Evolutionary conservation across 2,888 invertebrate genomes (phyloP).

Genomic region (Ariolimax columbianus): DNA sequence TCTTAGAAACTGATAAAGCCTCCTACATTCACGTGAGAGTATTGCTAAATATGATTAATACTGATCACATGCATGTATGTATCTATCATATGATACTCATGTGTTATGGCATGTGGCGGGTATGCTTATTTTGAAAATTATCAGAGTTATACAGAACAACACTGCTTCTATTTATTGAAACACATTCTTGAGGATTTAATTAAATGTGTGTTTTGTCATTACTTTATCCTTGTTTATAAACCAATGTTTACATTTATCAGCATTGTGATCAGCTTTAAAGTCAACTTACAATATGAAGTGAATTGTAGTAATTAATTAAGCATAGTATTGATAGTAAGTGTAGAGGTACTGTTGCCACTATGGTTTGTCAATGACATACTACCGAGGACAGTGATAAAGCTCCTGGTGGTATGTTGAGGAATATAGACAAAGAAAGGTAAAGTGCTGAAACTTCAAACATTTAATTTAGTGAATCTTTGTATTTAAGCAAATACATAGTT

Average conservation of each 20-base stretch:
- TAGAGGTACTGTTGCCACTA: neutral
- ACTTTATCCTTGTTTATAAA: neutral
- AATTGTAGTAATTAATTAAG: neutral
- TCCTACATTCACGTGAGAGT: slow-evolving; percentile 12
- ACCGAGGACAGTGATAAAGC: neutral
- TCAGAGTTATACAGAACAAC: neutral
- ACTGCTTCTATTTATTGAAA: neutral
- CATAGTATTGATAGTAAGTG: neutral
- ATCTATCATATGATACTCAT: slow-evolving; percentile 43
- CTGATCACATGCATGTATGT: slow-evolving; percentile 31
- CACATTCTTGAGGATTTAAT: neutral
- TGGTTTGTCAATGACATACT: slow-evolving; percentile 12
- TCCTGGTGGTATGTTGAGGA: neutral
- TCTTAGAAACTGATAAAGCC: slow-evolving; percentile 1
- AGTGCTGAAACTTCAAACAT: neutral
- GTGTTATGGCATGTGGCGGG: slow-evolving; percentile 25
- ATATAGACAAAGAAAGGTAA: slow-evolving; percentile 17
- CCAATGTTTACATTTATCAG: neutral
- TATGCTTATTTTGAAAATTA: neutral
- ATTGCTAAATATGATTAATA: neutral
- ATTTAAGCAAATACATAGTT: neutral
- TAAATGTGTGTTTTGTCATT: neutral
- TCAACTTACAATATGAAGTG: neutral
- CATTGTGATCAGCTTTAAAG: neutral
- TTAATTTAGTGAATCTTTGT: neutral